Conservation (phyloP, 1,140 invertebrate species). For the Harlomillsia oculata region DNA sequence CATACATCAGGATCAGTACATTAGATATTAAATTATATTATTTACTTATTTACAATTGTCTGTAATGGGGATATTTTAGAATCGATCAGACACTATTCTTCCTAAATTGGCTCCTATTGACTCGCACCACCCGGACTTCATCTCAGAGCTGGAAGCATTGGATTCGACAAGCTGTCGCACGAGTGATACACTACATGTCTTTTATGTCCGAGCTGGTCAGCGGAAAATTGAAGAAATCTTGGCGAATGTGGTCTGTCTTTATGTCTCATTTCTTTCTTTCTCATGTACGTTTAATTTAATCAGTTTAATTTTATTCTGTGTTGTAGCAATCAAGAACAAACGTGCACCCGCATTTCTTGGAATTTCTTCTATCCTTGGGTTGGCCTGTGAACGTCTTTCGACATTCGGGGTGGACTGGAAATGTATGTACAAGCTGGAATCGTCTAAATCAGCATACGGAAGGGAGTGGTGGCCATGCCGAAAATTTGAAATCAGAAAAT, state of each 20-base stretch:
- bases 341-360: conserved; percentile 62
- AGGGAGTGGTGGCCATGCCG: neutral
- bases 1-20: too few relatives aligned
- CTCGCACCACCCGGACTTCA: conserved; percentile 58
- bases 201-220: conserved; percentile 85
- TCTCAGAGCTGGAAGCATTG: conserved; percentile 58
- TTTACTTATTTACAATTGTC: too few relatives aligned
- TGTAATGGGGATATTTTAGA: too few relatives aligned
- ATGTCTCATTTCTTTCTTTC: neutral
- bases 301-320: neutral
- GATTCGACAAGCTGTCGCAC: conserved; percentile 74
- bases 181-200: conserved; percentile 85
- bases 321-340: conserved; percentile 43
- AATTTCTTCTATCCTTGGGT: conserved; percentile 71
- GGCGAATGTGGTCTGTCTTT: conserved; percentile 58
- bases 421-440: conserved; percentile 67
- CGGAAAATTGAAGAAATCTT: conserved; percentile 65
- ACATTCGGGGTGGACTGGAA: conserved; percentile 85
- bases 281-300: neutral
- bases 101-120: conserved; percentile 69
- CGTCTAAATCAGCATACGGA: neutral
- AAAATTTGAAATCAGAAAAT: neutral
- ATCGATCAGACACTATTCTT: conserved; percentile 39
- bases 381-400: conserved; percentile 66
- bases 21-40: too few relatives aligned